Evolutionary conservation across 1,140 invertebrate species (phyloP).

Genomic region (Bombus confusus): DNA sequence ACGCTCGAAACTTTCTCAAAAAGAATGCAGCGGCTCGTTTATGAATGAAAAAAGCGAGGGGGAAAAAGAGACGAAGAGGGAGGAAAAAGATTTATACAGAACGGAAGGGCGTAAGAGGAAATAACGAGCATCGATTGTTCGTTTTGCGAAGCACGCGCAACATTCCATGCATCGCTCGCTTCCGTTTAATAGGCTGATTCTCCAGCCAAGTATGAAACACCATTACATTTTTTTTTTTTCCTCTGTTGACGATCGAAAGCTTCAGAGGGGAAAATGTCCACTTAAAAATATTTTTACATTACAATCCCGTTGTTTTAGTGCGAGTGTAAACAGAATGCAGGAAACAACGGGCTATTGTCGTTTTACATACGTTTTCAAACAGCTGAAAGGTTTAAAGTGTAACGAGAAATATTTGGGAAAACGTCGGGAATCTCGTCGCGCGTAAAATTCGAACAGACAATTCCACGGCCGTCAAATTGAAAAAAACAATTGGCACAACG

Average conservation of each 20-base stretch:
- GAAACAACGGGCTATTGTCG: not conserved
- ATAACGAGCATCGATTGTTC: constrained; percentile 17
- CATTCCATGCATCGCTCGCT: not conserved
- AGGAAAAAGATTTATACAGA: not conserved
- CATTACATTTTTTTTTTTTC: not conserved
- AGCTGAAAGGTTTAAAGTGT: not conserved
- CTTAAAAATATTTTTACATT: not conserved
- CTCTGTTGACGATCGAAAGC: not conserved
- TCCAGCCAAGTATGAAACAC: not conserved
- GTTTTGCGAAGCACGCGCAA: not conserved
- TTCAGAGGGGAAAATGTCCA: not conserved
- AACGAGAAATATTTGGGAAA: not conserved
- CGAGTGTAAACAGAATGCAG: too few relatives aligned
- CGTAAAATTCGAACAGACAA: too few relatives aligned
- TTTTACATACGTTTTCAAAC: not conserved
- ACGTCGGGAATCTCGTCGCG: not conserved
- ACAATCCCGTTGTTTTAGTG: not conserved
- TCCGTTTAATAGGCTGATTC: constrained; percentile 9
- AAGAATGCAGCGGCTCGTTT: constrained; percentile 29
- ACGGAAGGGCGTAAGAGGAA: not conserved
- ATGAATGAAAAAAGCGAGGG: not conserved
- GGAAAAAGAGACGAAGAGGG: too few relatives aligned
- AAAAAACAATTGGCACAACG: too few relatives aligned
- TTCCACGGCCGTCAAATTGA: too few relatives aligned
- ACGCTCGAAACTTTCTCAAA: constrained; percentile 6